Evolutionary conservation across 2,888 invertebrate genomes (phyloP).

Genomic region (Sinodicranocentrus sp.): DNA sequence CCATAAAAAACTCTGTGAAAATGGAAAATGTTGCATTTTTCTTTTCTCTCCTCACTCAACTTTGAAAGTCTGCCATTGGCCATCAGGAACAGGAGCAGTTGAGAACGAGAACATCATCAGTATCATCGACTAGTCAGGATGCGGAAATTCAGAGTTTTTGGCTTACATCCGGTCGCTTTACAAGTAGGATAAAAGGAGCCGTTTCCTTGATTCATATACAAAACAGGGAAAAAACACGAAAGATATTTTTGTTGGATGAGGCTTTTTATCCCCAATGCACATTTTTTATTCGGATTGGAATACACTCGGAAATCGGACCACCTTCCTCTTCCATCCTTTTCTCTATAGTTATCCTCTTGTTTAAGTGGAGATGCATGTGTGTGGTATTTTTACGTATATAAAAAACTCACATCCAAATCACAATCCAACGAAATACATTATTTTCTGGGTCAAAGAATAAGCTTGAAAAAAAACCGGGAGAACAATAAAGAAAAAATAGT

Average conservation of each 20-base stretch:
- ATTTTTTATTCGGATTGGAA: slow-evolving; percentile 36
- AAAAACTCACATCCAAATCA: slow-evolving; percentile 33
- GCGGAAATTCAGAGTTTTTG: slow-evolving; percentile 72
- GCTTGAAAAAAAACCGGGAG: slow-evolving; percentile 12
- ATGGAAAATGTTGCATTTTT: slow-evolving; percentile 40
- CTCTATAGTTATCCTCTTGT: too few species aligned
- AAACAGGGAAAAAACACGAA: slow-evolving; percentile 6
- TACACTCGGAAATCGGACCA: slow-evolving; percentile 59
- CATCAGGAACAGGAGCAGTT: slow-evolving; percentile 54
- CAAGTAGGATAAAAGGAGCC: slow-evolving; percentile 74
- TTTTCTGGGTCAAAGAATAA: slow-evolving; percentile 64
- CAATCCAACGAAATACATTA: slow-evolving; percentile 56
- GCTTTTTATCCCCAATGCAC: slow-evolving; percentile 50
- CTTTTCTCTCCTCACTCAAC: slow-evolving; percentile 37
- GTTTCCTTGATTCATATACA: slow-evolving; percentile 71
- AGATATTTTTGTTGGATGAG: slow-evolving; percentile 39
- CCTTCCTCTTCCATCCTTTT: slow-evolving; percentile 46
- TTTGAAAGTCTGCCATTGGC: slow-evolving; percentile 31
- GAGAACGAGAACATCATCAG: too few species aligned
- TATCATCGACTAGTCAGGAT: slow-evolving; percentile 25
- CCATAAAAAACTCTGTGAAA: slow-evolving; percentile 44
- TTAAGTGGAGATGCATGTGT: neutral
- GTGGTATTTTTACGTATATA: neutral
- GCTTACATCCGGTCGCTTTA: slow-evolving; percentile 74
- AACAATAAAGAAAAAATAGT: slow-evolving; percentile 50